A percentile compares a stretch with the other conserved stretches of the same genome.
Evolutionary conservation across 2,888 invertebrate species (phyloP).

Genomic region (Athalia circularis): DNA sequence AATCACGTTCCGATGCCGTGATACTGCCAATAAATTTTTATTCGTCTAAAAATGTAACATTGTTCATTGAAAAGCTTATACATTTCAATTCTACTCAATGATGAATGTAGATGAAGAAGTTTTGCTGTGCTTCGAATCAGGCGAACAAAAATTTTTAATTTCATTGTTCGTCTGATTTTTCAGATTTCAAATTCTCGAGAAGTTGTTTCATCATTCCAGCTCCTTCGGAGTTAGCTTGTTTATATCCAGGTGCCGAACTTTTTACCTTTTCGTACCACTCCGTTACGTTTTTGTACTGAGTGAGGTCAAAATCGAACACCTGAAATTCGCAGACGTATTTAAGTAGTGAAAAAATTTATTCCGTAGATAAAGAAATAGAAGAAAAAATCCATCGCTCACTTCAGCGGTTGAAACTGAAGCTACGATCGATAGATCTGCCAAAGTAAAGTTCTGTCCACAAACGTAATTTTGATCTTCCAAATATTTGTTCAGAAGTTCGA

Average conservation of each 20-base stretch:
- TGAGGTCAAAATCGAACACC: constrained; percentile 64
- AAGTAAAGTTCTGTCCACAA: constrained; percentile 65
- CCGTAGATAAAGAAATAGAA: neutral
- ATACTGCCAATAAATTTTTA: no score
- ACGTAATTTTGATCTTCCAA: constrained; percentile 67
- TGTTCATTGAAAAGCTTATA: no score
- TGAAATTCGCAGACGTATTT: constrained; percentile 43
- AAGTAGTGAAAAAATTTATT: neutral
- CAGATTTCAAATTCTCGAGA: neutral
- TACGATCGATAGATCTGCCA: constrained; percentile 66
- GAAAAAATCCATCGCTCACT: constrained; percentile 53
- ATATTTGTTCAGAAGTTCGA: constrained; percentile 61
- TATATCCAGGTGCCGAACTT: constrained; percentile 78
- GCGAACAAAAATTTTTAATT: no score
- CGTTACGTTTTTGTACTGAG: constrained; percentile 81
- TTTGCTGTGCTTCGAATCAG: no score
- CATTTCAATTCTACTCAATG: no score
- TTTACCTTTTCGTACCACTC: constrained; percentile 81
- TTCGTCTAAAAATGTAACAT: no score
- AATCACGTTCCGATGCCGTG: no score
- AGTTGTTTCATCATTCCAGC: constrained; percentile 56
- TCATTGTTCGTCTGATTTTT: no score
- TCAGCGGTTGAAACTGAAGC: constrained; percentile 64
- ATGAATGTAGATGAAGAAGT: no score
- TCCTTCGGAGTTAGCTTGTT: constrained; percentile 71